Evolutionary conservation across 2,888 invertebrate genomes (phyloP), one percentile per base, ranked within the genome.

Genomic region (Hanleya hanleyi): DNA sequence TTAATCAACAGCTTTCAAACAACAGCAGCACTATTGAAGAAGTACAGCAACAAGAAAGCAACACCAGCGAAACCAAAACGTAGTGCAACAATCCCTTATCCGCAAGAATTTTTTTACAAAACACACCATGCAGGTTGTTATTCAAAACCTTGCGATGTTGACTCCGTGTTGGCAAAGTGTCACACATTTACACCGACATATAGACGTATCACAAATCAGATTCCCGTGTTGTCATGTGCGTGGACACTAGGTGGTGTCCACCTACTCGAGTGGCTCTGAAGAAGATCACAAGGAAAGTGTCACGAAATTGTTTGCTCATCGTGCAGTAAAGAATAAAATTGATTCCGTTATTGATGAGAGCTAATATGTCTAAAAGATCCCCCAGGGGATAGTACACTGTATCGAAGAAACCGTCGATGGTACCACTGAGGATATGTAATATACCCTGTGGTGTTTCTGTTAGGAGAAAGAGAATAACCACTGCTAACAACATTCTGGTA

Each of bases 241-340:
- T 78, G 9, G 81, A 76, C 62, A 82, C 77, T n/a, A 81, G 75
- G 18, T 83, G 81, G 5, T 64, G 64, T 2, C 33, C 33, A 47
- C 49, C 35, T 1, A 35, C 37, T 1, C 64, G 18, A 64, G 64
- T 64, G 18, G 70, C 51, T 41, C 82, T 82, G 69, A 85, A 80
- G 68, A 96, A 94, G 84, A 96, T 91, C 87, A 94, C 93, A 18
- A 89, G 86, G 74, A 92, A 92, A 3, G 92, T 92, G 74, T 91
- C 89, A 37, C 97, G 93, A 90, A 98, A 98, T 92, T 97, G 97
- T 80, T 96, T 93, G 75, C 96, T 97, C 97, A 98, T 97, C 68
- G 96, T 93, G 87, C 97, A 97, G 90, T 97, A 98, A 36, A 98
- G 92, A 73, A 97, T 94, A 87, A 98, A 98, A 91, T 97, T 98